Conservation (phyloP, 2,888 invertebrate species). For the Acleris literana region DNA sequence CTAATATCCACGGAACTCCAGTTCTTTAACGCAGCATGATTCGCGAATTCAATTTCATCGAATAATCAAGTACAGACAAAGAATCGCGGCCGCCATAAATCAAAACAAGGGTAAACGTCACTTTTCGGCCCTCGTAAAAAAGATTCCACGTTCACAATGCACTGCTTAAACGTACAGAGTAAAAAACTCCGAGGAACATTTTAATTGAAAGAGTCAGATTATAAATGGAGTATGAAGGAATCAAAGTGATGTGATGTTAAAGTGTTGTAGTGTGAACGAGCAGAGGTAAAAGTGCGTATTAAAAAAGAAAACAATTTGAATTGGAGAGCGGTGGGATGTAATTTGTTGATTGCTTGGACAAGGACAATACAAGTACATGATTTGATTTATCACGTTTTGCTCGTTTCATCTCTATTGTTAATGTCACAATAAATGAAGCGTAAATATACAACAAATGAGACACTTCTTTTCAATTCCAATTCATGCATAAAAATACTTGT, state of each 20-base stretch:
- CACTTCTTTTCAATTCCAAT: no score
- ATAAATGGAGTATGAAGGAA: not conserved
- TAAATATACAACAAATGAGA: no score
- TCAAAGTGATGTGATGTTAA: conserved; percentile 38
- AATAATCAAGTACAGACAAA: conserved; percentile 61
- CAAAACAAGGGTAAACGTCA: conserved; percentile 69
- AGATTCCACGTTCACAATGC: conserved; percentile 44
- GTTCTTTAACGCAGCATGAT: conserved; percentile 42
- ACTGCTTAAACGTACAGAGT: conserved; percentile 35
- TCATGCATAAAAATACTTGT: no score
- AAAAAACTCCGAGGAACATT: conserved; percentile 21
- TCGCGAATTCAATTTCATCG: conserved; percentile 48
- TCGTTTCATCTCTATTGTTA: no score
- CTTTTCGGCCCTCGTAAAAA: conserved; percentile 65
- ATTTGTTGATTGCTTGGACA: conserved; percentile 55
- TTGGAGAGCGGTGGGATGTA: conserved; percentile 53
- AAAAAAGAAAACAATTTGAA: conserved; percentile 59
- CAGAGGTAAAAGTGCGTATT: conserved; percentile 52
- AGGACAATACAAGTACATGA: conserved; percentile 21
- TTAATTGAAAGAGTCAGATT: conserved; percentile 3
- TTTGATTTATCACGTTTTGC: no score
- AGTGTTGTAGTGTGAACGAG: conserved; percentile 42
- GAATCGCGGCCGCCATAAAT: conserved; percentile 56
- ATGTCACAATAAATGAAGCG: no score
- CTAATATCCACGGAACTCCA: conserved; percentile 16